phyloP scores from a whole-genome alignment of 1,140 invertebrate genomes.

The Nylanderia fulva region DNA sequence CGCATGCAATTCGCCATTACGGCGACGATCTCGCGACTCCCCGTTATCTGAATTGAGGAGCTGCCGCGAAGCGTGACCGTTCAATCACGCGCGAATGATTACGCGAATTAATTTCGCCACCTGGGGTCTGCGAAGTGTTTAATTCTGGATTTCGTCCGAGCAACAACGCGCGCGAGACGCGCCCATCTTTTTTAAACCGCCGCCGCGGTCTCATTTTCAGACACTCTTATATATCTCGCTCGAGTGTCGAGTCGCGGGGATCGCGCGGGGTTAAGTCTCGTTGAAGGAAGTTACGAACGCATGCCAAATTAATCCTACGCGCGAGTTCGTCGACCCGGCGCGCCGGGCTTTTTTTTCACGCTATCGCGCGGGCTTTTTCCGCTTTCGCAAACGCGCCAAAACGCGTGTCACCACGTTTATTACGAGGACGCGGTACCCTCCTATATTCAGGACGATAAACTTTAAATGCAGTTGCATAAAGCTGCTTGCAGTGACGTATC shows the following conservation, averaged over 20 bases:
- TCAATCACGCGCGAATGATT: conserved; percentile 53
- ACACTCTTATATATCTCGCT: conserved; percentile 41
- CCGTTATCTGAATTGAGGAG: neutral
- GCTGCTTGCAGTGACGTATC: neutral
- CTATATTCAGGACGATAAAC: neutral
- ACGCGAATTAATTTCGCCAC: conserved; percentile 48
- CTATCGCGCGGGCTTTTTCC: conserved; percentile 53
- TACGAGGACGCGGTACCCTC: neutral
- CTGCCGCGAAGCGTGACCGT: conserved; percentile 33
- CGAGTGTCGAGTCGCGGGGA: conserved; percentile 25
- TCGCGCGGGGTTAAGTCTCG: conserved; percentile 53
- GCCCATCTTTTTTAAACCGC: conserved; percentile 12
- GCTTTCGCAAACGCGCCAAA: conserved; percentile 54
- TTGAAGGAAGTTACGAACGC: conserved; percentile 56
- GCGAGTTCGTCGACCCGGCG: conserved; percentile 47
- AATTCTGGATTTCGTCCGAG: conserved; percentile 32
- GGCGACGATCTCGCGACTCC: neutral
- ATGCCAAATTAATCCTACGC: conserved; percentile 49
- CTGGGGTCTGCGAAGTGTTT: neutral
- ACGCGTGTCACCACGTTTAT: conserved; percentile 22
- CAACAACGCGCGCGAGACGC: neutral
- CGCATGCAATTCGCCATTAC: neutral
- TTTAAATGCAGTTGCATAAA: neutral
- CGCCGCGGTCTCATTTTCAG: conserved; percentile 18
- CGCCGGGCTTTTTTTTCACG: conserved; percentile 44